Conservation (phyloP, 2,888 invertebrate species). For the Apocheima hispidaria region DNA sequence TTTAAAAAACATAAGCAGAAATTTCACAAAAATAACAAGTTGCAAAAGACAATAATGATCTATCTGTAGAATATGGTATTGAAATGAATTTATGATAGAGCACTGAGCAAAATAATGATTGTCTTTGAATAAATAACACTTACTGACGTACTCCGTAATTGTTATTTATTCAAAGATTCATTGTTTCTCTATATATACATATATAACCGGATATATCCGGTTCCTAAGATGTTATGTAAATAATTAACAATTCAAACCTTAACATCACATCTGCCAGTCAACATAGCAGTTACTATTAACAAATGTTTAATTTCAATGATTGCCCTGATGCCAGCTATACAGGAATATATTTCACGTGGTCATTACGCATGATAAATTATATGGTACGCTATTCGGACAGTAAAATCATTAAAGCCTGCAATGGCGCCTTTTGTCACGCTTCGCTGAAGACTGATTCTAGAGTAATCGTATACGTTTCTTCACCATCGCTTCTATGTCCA, state of each 20-base stretch:
- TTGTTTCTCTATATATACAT: too few relatives aligned
- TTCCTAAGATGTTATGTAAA: too few relatives aligned
- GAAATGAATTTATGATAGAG: background rate
- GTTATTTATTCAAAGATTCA: too few relatives aligned
- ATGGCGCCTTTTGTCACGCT: constrained; percentile 53
- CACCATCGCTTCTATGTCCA: background rate
- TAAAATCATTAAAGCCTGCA: constrained; percentile 48
- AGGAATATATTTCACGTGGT: constrained; percentile 43
- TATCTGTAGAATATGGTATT: background rate
- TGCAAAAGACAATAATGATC: background rate
- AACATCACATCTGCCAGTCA: background rate
- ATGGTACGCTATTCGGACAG: constrained; percentile 42
- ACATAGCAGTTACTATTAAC: constrained; percentile 6
- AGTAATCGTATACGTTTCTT: background rate
- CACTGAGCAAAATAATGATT: background rate
- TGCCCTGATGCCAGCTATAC: constrained; percentile 34
- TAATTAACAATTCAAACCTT: background rate
- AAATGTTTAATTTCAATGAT: constrained; percentile 41
- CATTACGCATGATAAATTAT: constrained; percentile 46
- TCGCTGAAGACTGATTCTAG: constrained; percentile 36
- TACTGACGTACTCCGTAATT: background rate
- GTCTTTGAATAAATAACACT: background rate
- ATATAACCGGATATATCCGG: too few relatives aligned
- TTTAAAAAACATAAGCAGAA: background rate
- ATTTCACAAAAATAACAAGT: background rate